phyloP scores from a whole-genome alignment of 2,113 vertebrate species.

The Falco punctatus region DNA sequence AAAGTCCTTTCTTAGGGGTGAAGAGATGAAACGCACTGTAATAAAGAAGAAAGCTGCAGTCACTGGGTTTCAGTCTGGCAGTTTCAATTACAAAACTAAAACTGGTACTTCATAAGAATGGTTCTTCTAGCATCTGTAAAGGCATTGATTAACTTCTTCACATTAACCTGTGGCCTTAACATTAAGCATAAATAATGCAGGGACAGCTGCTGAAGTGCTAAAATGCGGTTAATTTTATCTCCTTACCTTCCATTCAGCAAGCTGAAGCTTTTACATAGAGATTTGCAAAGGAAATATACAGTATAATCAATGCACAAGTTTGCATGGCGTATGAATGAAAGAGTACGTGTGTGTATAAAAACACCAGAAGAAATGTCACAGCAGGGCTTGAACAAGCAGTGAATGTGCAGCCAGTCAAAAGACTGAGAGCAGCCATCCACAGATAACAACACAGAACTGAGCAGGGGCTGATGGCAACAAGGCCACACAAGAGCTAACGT shows the following conservation, averaged over 20 bases:
- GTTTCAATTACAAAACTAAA: background rate
- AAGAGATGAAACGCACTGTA: background rate
- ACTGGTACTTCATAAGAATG: background rate
- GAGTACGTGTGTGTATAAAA: background rate
- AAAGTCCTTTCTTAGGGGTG: background rate
- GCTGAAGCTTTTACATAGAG: background rate
- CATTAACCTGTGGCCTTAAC: background rate
- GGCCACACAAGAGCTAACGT: background rate
- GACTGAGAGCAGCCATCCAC: background rate
- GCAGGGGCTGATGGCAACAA: background rate
- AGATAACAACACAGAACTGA: background rate
- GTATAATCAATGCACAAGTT: background rate
- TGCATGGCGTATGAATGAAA: background rate
- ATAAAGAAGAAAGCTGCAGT: background rate
- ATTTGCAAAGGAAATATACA: background rate
- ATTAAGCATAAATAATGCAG: background rate
- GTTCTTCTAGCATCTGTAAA: background rate
- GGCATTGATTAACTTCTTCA: background rate
- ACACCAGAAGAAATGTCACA: background rate
- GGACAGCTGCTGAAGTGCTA: background rate
- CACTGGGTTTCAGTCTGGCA: background rate
- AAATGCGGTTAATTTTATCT: background rate
- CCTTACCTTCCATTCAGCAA: background rate
- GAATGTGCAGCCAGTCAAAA: rapidly evolving
- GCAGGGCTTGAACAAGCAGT: background rate